Percentiles rank a stretch among this genome's conserved stretches.
Evolutionary conservation across 2,797 vertebrate genomes (phyloP).

Genomic region (Monodelphis domestica): DNA sequence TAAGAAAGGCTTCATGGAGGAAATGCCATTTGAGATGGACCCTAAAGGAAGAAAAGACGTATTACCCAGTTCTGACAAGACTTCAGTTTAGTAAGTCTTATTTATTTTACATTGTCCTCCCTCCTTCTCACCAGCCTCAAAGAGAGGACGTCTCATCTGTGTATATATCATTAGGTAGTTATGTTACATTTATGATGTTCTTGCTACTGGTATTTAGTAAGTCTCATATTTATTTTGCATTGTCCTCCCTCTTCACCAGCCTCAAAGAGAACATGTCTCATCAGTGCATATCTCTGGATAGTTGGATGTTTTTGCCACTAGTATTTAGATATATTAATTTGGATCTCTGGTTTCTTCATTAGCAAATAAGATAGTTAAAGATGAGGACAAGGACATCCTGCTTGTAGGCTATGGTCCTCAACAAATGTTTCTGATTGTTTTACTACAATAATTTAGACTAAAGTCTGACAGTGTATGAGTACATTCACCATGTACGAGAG

Average conservation of each 20-base stretch:
- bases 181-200: not conserved
- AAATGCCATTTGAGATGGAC: not conserved
- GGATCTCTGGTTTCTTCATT: constrained; percentile 29
- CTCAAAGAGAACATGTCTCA: not conserved
- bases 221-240: not conserved
- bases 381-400: not conserved
- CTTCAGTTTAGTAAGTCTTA: not conserved
- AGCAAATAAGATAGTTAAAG: constrained; percentile 12
- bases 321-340: not conserved
- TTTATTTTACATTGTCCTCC: not conserved
- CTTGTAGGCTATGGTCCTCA: not conserved
- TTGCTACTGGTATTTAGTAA: not conserved
- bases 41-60: not conserved
- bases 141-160: not conserved
- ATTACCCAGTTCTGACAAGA: not conserved
- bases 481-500: constrained; percentile 49
- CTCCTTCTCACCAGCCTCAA: not conserved
- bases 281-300: not conserved
- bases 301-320: not conserved
- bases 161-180: not conserved
- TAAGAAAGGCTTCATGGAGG: not conserved
- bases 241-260: not conserved
- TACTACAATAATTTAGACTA: constrained; percentile 63
- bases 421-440: constrained; percentile 14
- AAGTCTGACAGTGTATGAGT: constrained; percentile 65